Percentiles rank a stretch among this genome's conserved stretches.
phyloP scores from a whole-genome alignment of 2,888 invertebrate species.

The Heliconius cydno region DNA sequence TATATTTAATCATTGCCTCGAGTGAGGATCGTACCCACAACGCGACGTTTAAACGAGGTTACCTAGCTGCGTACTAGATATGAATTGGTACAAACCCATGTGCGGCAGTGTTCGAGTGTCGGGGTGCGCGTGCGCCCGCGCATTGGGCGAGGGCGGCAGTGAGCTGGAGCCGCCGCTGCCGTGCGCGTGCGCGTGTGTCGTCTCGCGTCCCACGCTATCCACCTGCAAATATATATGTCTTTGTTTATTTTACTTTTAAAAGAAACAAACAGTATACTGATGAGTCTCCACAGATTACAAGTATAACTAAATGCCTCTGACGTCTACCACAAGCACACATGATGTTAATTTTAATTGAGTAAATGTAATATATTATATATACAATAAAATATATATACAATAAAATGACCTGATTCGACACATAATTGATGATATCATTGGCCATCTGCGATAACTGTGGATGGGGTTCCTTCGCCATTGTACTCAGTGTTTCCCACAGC shows the following conservation, averaged over 20 bases:
- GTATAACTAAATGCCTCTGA: too few relatives aligned
- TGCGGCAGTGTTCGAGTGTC: slow-evolving; percentile 63
- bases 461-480: slow-evolving; percentile 93
- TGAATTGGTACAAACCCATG: slow-evolving; percentile 42
- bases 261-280: too few relatives aligned
- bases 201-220: slow-evolving; percentile 61
- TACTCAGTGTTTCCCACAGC: slow-evolving; percentile 92
- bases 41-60: too few relatives aligned
- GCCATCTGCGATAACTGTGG: slow-evolving; percentile 92
- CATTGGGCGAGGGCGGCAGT: slow-evolving; percentile 85
- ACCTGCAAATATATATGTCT: slow-evolving; percentile 55
- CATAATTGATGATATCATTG: slow-evolving; percentile 89
- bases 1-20: too few relatives aligned
- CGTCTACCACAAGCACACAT: too few relatives aligned
- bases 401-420: slow-evolving; percentile 86
- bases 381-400: too few relatives aligned
- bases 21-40: too few relatives aligned
- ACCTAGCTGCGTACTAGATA: too few relatives aligned
- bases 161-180: slow-evolving; percentile 71
- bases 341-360: too few relatives aligned
- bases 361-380: too few relatives aligned
- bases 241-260: too few relatives aligned
- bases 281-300: too few relatives aligned
- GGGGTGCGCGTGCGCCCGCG: slow-evolving; percentile 67
- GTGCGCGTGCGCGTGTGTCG: slow-evolving; percentile 44